Base-by-base conservation (phyloP, 1,140 invertebrate species). In the Phortica variegata region DNA sequence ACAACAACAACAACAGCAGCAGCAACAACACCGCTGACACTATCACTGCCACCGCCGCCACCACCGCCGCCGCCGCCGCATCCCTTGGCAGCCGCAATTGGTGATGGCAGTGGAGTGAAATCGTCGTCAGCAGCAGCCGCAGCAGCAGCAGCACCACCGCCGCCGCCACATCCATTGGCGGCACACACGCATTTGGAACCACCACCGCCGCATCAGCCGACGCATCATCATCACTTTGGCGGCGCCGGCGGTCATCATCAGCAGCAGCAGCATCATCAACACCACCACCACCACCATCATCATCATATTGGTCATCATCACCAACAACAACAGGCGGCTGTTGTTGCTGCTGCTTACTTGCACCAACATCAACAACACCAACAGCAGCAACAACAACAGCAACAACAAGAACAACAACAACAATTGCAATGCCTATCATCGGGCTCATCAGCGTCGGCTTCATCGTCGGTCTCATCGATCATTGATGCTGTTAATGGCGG, bases 401-500 rank as follows among this genome's bases (percentile, higher is more conserved):
- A 6, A 41, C 26, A 3, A 40, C 18, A 10, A 38, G 42, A 5
- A 17, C 40, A 13, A 39, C 49, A 15, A 45, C 21, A 9, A 13
- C 45, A 9, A 32, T 47, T 37, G 29, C 51, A 37, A 19, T 38
- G 21, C 39, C n/a, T n/a, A n/a, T n/a, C n/a, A n/a, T n/a, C 46
- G 34, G 23, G 49, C 33, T 23, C 33, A 42, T 23, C 41, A 12
- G 9, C 51, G 40, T 40, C 43, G 23, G 40, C 43, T 12, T 48
- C 54, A 13, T 6, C 53, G 37, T 40, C 56, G 47, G 23, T 47
- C 33, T 31, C 46, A 43, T 42, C 61, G 48, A 58, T 61, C 47
- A 61, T 65, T 43, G 61, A 61, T 57, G 57, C 61, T 23, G 61
- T 53, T 12, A 50, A 44, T 55, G 49, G 44, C 15, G 47, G 52